Conservation (phyloP, 1,140 invertebrate species). For the Lucilia cuprina region DNA sequence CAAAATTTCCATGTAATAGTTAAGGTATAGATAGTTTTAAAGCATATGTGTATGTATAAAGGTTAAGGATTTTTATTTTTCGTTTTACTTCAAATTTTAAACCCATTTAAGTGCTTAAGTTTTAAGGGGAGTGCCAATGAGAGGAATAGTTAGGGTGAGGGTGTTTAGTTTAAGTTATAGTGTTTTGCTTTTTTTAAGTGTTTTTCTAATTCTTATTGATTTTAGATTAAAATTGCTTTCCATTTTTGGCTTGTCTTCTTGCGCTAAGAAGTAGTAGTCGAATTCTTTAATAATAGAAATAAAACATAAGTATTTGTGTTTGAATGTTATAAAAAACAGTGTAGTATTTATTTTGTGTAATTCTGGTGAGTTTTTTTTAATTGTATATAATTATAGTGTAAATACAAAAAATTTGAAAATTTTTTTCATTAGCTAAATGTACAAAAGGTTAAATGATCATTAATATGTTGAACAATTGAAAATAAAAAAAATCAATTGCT, state of each 20-base stretch:
- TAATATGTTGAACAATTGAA: too few relatives aligned
- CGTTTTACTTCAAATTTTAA: not conserved
- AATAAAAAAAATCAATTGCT: too few relatives aligned
- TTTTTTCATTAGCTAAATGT: too few relatives aligned
- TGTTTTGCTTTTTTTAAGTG: not conserved
- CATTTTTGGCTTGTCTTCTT: not conserved
- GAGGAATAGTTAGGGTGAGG: not conserved
- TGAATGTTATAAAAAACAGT: not conserved
- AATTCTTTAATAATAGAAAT: not conserved
- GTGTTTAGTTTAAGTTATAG: not conserved
- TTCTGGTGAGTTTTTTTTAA: not conserved
- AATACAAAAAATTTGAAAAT: too few relatives aligned
- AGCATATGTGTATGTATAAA: constrained; percentile 17
- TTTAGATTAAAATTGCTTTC: not conserved
- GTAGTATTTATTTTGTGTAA: not conserved
- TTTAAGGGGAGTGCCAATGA: not conserved
- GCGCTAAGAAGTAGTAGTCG: not conserved
- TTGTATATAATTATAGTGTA: not conserved
- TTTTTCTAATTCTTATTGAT: not conserved
- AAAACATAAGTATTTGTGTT: not conserved
- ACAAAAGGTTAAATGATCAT: not conserved
- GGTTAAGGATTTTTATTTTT: not conserved
- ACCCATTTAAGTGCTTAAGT: not conserved
- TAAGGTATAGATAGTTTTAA: constrained; percentile 7
- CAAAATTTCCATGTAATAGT: not conserved